A percentile compares a stretch with the other conserved stretches of the same genome.
These are phyloP conservation scores for Acanthurus lineatus DNA, from an alignment of 2,797 vertebrate genomes.

Conservation along the genomic window DNA sequence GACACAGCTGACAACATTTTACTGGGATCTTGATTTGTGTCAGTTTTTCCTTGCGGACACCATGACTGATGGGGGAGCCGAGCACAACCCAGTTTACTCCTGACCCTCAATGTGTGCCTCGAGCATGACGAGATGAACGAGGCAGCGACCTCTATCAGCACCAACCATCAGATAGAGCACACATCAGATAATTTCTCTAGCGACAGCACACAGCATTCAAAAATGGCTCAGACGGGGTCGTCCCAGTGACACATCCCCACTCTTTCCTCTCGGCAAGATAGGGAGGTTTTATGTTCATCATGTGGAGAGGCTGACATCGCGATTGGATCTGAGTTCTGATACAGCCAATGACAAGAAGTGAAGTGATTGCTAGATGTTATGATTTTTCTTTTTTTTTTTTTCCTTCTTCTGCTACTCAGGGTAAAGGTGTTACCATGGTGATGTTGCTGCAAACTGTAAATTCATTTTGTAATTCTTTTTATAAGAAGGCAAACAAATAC, in stretches of 20 bases:
- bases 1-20: conserved; percentile 40
- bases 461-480: conserved; percentile 11
- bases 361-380: conserved; percentile 43
- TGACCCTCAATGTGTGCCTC: conserved; percentile 8
- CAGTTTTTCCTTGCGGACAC: conserved; percentile 13
- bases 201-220: conserved; percentile 30
- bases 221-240: conserved; percentile 13
- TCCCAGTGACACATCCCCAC: not conserved
- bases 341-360: conserved; percentile 21
- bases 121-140: conserved; percentile 30
- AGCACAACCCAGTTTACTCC: conserved; percentile 12
- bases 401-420: conserved; percentile 18
- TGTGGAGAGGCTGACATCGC: conserved; percentile 26
- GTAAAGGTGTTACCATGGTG: conserved; percentile 64
- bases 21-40: conserved; percentile 18
- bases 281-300: conserved; percentile 35
- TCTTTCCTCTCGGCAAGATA: conserved; percentile 29
- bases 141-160: conserved; percentile 48
- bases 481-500: not conserved
- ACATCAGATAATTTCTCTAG: conserved; percentile 55
- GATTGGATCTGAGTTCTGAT: conserved; percentile 35
- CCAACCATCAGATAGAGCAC: conserved; percentile 47
- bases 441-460: conserved; percentile 36
- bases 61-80: not conserved
- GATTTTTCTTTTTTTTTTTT: conserved; percentile 11